Conservation (phyloP, 2,888 invertebrate genomes). For the Caenorhabditis sp. region DNA sequence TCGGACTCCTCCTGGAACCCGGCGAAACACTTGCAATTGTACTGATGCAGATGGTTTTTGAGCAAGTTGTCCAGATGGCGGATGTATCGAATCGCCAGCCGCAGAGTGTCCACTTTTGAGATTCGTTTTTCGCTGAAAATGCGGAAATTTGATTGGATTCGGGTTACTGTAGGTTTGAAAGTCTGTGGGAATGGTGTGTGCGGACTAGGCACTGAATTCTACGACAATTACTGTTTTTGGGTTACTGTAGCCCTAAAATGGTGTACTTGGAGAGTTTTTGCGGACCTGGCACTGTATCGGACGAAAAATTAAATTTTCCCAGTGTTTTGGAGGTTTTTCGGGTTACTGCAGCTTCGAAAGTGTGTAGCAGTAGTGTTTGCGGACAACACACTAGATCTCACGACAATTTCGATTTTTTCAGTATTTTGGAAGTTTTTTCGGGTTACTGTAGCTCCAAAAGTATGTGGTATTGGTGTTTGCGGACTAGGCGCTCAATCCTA, state of each 20-base stretch:
- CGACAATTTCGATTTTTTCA: too few relatives aligned
- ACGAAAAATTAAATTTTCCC: neutral
- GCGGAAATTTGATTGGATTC: neutral
- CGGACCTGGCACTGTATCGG: too few relatives aligned
- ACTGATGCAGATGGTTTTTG: constrained; percentile 65
- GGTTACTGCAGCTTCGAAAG: too few relatives aligned
- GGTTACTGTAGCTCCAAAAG: neutral
- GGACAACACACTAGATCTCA: too few relatives aligned
- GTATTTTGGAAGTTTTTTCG: too few relatives aligned
- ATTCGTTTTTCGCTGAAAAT: constrained; percentile 82
- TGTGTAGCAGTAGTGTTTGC: too few relatives aligned
- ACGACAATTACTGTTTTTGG: too few relatives aligned
- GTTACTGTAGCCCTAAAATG: neutral
- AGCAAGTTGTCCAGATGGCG: constrained; percentile 79
- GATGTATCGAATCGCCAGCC: constrained; percentile 83
- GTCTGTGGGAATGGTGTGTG: too few relatives aligned
- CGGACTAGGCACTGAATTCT: too few relatives aligned
- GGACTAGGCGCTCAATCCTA: neutral
- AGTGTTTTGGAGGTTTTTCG: neutral
- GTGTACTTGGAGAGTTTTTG: too few relatives aligned
- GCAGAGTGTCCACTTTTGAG: constrained; percentile 84
- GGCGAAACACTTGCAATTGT: constrained; percentile 71
- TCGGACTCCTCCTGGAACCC: constrained; percentile 74
- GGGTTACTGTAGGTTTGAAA: constrained; percentile 5
- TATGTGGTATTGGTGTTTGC: neutral